These are phyloP conservation scores for Pachypsylla venusta DNA, from an alignment of 1,140 invertebrate species.

Conservation along the genomic window DNA sequence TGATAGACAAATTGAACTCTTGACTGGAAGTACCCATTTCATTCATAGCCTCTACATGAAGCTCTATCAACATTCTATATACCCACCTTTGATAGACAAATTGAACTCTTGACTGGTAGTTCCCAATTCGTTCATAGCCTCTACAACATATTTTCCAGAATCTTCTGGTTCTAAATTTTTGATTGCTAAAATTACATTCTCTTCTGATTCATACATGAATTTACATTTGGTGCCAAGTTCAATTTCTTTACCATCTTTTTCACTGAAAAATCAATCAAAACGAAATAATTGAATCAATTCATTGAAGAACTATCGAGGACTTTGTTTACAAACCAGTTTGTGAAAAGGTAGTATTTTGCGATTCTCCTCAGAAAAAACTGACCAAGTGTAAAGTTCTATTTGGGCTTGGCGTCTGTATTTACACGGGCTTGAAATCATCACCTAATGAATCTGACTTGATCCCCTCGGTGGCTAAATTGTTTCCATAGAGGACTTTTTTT, in stretches of 20 bases:
- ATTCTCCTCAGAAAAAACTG: no score
- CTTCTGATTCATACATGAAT: constrained; percentile 81
- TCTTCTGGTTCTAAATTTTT: constrained; percentile 72
- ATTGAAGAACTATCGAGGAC: no score
- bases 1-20: constrained; percentile 57
- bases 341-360: no score
- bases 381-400: no score
- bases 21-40: constrained; percentile 70
- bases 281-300: no score
- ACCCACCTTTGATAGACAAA: constrained; percentile 50
- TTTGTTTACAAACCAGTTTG: no score
- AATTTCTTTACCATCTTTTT: constrained; percentile 67
- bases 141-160: constrained; percentile 68
- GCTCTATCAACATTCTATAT: no score
- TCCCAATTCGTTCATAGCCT: constrained; percentile 78
- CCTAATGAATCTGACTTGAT: no score
- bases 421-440: no score
- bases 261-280: not conserved
- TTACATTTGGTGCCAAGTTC: constrained; percentile 65
- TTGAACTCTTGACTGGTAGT: constrained; percentile 57
- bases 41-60: constrained; percentile 65
- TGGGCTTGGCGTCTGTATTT: no score
- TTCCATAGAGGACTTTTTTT: no score
- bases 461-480: no score
- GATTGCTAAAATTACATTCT: constrained; percentile 75